Percentiles rank a stretch among this genome's conserved stretches.
These are phyloP conservation scores for Ptilorrhoa leucosticta DNA, from an alignment of 2,113 vertebrate genomes.

Conservation along the genomic window DNA sequence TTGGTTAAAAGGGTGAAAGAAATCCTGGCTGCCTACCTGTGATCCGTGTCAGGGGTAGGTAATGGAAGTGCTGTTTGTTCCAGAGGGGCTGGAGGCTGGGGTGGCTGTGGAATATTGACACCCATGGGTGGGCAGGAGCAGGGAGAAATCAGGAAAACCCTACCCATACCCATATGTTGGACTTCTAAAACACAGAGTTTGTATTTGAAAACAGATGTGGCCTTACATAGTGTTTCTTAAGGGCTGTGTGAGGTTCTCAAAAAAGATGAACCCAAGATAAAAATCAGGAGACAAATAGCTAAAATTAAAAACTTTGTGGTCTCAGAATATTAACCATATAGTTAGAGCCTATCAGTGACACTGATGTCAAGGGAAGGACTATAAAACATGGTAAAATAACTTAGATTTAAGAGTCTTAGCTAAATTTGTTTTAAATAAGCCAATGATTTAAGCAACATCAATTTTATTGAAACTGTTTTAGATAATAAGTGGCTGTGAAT, in stretches of 20 bases:
- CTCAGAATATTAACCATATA: not conserved
- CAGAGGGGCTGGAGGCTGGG: not conserved
- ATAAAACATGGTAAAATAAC: not conserved
- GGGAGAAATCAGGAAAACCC: not conserved
- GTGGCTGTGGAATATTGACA: not conserved
- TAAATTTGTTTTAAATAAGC: not conserved
- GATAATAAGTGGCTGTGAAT: not conserved
- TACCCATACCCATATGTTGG: not conserved
- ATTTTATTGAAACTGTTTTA: not conserved
- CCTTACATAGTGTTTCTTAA: not conserved
- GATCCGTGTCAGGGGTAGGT: rapidly evolving
- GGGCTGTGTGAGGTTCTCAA: not conserved
- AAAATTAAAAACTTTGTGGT: not conserved
- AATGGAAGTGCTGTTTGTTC: not conserved
- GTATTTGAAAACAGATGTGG: not conserved
- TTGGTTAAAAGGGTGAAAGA: not conserved
- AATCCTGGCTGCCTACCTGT: not conserved
- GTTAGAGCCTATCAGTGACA: not conserved
- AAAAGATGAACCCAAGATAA: not conserved
- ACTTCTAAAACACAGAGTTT: not conserved
- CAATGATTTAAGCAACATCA: not conserved
- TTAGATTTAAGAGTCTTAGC: not conserved
- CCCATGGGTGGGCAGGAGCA: not conserved
- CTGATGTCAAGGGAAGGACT: not conserved
- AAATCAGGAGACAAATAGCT: not conserved